Conservation (phyloP, 1,140 invertebrate species). For the Trissolcus basalis region DNA sequence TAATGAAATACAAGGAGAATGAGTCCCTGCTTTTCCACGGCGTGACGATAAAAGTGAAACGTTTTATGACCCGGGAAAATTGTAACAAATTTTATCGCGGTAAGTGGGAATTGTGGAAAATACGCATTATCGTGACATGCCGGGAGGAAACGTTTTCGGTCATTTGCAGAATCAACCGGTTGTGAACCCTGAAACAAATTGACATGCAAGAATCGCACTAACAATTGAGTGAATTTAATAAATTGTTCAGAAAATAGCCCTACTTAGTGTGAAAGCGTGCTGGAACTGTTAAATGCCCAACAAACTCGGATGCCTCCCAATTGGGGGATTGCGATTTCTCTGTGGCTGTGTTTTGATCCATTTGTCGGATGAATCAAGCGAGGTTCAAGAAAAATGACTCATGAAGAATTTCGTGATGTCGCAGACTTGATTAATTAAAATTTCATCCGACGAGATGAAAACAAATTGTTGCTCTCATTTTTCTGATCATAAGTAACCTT, state of each 20-base stretch:
- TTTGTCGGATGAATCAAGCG: background rate
- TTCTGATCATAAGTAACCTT: conserved; percentile 34
- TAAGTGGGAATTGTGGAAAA: conserved; percentile 47
- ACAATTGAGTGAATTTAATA: conserved; percentile 30
- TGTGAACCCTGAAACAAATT: conserved; percentile 35
- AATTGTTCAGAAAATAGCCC: conserved; percentile 19
- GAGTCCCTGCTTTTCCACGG: conserved; percentile 22
- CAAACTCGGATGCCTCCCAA: too few species aligned
- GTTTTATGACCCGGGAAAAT: conserved; percentile 28
- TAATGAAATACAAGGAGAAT: conserved; percentile 44
- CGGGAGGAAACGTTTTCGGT: conserved; percentile 29
- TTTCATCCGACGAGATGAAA: conserved; percentile 31
- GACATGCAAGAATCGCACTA: conserved; percentile 20
- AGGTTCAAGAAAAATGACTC: conserved; percentile 14
- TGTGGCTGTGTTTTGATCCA: background rate
- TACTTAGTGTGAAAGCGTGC: background rate
- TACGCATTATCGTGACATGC: conserved; percentile 49
- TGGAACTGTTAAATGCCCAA: too few species aligned
- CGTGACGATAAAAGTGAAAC: conserved; percentile 37
- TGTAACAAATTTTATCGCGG: conserved; percentile 46
- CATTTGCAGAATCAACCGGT: conserved; percentile 27
- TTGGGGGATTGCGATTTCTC: background rate
- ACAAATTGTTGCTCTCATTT: conserved; percentile 40
- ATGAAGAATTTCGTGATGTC: conserved; percentile 11
- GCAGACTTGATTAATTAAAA: conserved; percentile 39